Evolutionary conservation across 2,888 invertebrate species (phyloP), one percentile per base, ranked within the genome.

Genomic region (Kuschelorhynchus macadamiae): DNA sequence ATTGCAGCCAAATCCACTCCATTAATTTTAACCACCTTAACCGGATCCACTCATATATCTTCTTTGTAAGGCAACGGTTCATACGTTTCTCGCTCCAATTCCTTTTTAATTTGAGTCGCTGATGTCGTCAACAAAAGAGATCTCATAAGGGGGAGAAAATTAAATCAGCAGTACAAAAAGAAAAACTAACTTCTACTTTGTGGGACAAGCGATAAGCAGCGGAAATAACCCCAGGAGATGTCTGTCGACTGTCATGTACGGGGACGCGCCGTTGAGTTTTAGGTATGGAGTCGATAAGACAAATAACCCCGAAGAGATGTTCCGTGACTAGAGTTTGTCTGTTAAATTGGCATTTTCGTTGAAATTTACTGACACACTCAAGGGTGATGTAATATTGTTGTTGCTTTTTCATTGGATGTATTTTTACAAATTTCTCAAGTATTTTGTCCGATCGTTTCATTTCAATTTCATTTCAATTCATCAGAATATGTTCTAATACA

Each of bases 11-110:
- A 59, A 59, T 49, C 49, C 49, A 59, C 36, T 59, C 59, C 59
- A 59, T 59, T 59, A 59, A 47, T 59, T 59, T 33, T 25, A 47
- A 47, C 36, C 59, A 59, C 49, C 59, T 59, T 49, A 21, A 3
- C 39, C 36, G 16, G 36, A 49, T 49, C 47, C 16, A 39, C 14
- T 47, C 21, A 49, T 46, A 59, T 5, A 21, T 11, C 33, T 20
- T 57, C 16, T 36, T 47, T 21, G 20, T 47, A 39, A 59, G 21
- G 47, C 44, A 25, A 5, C 12, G 14, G 14, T 49, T 46, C 14
- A 42, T 56, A 42, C 41, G 42, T 56, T 42, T 56, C 42, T n/a
- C 17, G 21, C 11, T n/a, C 55, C 20, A 56, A 42, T 42, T 56
- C 42, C 42, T 25, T 56, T 42, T 56, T 56, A 56, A 56, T 56